Evolutionary conservation across 2,113 vertebrate species (phyloP).

Genomic region (Hoplias malabaricus): DNA sequence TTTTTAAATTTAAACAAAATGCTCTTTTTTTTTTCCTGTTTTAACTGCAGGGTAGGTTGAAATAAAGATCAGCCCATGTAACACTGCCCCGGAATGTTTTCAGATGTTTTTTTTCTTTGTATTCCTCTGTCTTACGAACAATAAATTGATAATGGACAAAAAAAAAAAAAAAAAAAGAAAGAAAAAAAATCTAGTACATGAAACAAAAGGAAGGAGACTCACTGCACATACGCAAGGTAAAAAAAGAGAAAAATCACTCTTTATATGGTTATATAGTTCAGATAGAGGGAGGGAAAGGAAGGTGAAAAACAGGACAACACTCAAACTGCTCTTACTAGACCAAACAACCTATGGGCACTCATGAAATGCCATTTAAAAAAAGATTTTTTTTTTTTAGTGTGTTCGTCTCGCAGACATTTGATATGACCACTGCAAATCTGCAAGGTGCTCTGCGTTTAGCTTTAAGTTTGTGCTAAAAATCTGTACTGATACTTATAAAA

Average conservation of each 20-base stretch:
- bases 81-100: constrained; percentile 55
- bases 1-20: constrained; percentile 30
- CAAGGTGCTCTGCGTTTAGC: constrained; percentile 76
- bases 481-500: constrained; percentile 85
- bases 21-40: not conserved
- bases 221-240: constrained; percentile 77
- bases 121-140: constrained; percentile 62
- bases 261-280: constrained; percentile 67
- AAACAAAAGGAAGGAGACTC: constrained; percentile 69
- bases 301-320: constrained; percentile 67
- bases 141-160: constrained; percentile 70
- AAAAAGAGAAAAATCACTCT: constrained; percentile 62
- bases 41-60: constrained; percentile 34
- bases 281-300: constrained; percentile 55
- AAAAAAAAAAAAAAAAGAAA: constrained; percentile 65
- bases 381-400: constrained; percentile 66
- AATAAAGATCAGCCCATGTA: constrained; percentile 43
- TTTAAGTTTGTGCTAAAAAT: constrained; percentile 83
- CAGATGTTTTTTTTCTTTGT: constrained; percentile 72
- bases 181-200: constrained; percentile 62
- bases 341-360: constrained; percentile 76
- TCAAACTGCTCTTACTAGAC: constrained; percentile 74
- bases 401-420: constrained; percentile 75
- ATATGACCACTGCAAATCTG: constrained; percentile 78
- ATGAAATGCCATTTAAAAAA: constrained; percentile 81